A percentile compares a stretch with the other conserved stretches of the same genome.
Conservation (phyloP, 2,888 invertebrate species). For the Isoperla grammatica region DNA sequence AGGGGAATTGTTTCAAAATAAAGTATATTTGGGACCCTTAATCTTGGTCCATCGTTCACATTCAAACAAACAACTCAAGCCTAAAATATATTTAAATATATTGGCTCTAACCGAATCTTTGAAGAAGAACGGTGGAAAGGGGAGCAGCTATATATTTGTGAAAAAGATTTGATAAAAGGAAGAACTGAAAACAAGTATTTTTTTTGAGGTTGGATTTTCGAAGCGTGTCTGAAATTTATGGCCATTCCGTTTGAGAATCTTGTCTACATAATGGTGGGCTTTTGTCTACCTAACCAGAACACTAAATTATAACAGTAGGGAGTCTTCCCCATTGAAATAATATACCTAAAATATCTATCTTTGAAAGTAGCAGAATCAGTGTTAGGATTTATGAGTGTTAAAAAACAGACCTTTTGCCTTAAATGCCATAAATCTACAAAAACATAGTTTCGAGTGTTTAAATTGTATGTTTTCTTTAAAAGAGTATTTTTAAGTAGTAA, state of each 20-base stretch:
- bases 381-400: background rate
- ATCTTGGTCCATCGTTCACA: no score
- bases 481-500: no score
- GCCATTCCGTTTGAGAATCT: constrained; percentile 11
- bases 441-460: constrained; percentile 12
- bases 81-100: no score
- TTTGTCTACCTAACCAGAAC: constrained; percentile 13
- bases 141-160: no score
- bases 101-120: no score
- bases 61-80: no score
- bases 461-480: constrained; percentile 4
- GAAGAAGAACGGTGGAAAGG: no score
- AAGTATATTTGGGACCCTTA: no score
- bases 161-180: no score
- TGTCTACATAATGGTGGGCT: constrained; percentile 16
- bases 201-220: background rate
- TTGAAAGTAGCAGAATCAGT: constrained; percentile 17
- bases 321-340: background rate
- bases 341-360: background rate
- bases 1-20: no score
- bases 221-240: background rate
- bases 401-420: constrained; percentile 8
- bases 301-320: constrained; percentile 8
- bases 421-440: constrained; percentile 10
- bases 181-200: no score